These are phyloP conservation scores for Anarsia innoxiella DNA, from an alignment of 2,888 invertebrate genomes.

Conservation along the genomic window DNA sequence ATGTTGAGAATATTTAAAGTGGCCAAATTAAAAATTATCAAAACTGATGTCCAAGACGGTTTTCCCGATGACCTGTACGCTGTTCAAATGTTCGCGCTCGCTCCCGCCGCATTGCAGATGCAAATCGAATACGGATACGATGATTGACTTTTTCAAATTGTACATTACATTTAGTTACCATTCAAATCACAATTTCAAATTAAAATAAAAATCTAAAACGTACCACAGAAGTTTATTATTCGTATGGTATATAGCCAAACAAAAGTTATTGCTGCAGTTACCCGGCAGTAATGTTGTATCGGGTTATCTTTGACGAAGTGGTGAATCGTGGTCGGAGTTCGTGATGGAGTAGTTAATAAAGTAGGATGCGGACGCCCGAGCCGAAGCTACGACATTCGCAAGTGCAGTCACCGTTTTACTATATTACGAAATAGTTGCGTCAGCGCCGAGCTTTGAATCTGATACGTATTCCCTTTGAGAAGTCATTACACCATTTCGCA, in stretches of 20 bases:
- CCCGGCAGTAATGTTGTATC: constrained; percentile 24
- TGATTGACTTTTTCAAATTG: background rate
- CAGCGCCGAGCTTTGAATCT: constrained; percentile 29
- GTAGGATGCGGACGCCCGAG: constrained; percentile 42
- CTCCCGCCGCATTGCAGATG: no score
- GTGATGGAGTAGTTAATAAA: constrained; percentile 60
- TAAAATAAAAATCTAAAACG: background rate
- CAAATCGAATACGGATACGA: background rate
- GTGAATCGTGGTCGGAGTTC: constrained; percentile 56
- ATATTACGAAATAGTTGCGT: constrained; percentile 48
- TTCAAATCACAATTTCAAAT: background rate
- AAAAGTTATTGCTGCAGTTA: constrained; percentile 9
- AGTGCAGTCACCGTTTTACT: constrained; percentile 50
- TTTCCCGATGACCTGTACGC: constrained; percentile 93
- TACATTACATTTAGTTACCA: background rate
- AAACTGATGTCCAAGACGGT: constrained; percentile 82
- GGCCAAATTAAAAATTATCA: constrained; percentile 81
- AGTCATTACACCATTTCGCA: constrained; percentile 4
- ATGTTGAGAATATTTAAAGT: constrained; percentile 79
- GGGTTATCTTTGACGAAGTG: constrained; percentile 47
- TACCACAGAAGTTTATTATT: no score
- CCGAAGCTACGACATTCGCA: constrained; percentile 40
- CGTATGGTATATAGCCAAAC: constrained; percentile 1
- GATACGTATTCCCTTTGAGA: constrained; percentile 19
- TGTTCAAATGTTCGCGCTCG: constrained; percentile 89